A percentile compares a stretch with the other conserved stretches of the same genome.
Evolutionary conservation across 2,797 vertebrate species (phyloP).

Genomic region (Acanthurus tractus): DNA sequence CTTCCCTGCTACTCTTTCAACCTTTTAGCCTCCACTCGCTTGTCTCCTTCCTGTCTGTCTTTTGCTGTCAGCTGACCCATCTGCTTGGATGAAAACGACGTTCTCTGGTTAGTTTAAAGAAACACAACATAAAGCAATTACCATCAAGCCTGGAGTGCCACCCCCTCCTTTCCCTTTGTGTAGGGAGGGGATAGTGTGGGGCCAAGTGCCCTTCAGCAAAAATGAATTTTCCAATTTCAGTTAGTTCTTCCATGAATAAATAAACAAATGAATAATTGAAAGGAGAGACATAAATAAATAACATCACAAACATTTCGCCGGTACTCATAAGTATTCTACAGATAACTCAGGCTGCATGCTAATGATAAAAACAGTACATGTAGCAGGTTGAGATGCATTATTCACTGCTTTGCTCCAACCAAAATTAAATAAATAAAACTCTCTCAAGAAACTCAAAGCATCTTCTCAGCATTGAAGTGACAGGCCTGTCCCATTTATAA

Average conservation of each 20-base stretch:
- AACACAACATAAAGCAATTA: constrained; percentile 85
- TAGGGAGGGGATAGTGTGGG: constrained; percentile 69
- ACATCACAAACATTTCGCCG: constrained; percentile 89
- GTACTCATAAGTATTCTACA: constrained; percentile 88
- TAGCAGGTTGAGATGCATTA: constrained; percentile 85
- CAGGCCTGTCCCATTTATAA: constrained; percentile 82
- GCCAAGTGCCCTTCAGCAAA: constrained; percentile 89
- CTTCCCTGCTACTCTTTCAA: constrained; percentile 40
- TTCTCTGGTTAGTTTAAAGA: constrained; percentile 76
- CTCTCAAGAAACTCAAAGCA: constrained; percentile 81
- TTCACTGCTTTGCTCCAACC: constrained; percentile 76
- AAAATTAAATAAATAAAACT: constrained; percentile 83
- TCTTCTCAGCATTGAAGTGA: constrained; percentile 81
- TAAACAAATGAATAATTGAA: constrained; percentile 93
- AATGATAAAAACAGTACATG: constrained; percentile 87
- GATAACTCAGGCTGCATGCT: constrained; percentile 86
- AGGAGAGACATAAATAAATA: constrained; percentile 91
- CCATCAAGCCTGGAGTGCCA: constrained; percentile 82
- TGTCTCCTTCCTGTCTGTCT: constrained; percentile 48
- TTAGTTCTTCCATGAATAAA: constrained; percentile 91
- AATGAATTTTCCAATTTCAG: constrained; percentile 91
- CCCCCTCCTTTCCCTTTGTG: constrained; percentile 71
- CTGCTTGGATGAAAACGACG: constrained; percentile 79
- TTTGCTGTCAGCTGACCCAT: constrained; percentile 67
- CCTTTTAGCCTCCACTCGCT: constrained; percentile 44